Evolutionary conservation across 1,140 invertebrate genomes (phyloP), one percentile per base, ranked within the genome.

Genomic region (Trichonephila clavipes): DNA sequence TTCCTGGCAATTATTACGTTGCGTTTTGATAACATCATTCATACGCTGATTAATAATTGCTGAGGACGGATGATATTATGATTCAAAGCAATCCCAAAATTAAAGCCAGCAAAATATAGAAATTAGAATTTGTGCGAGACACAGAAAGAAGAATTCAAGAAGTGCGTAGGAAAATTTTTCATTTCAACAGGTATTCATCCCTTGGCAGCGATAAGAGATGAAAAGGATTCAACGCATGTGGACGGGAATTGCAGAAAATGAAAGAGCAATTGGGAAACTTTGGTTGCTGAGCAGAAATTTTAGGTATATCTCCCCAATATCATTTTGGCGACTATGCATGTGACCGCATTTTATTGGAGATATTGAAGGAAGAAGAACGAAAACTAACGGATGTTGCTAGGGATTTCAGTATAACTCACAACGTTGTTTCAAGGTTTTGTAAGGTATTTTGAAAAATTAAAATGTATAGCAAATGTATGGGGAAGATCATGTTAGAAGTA

Each of bases 11-110:
- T 28, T 28, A 28, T 28, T 28, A 28, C 28, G 28, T 28, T 28
- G 28, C 28, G 28, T 28, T 28, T 28, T 28, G 28, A 28, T 28
- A 28, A 28, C 28, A 28, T 28, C 28, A 28, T 28, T 28, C 28
- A 28, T 61, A 18, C 59, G 5, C 59, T 61, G 59, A 18, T 61
- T 10, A 61, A 61, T 18, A 61, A 28, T 28, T 28, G 59, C 59
- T 61, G n/a, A 72, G 69, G 21, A 72, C 8, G 69, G 69, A 72
- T 72, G 28, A 72, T 28, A 72, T 21, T 72, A 72, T 72, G 16
- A 72, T 21, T 28, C 69, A 72, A 19, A 72, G n/a, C 69, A 72
- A 72, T 21, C 69, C 16, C 69, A 72, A 72, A 72, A 72, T 72
- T 14, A 72, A 72, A 72, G 69, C 10, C 21, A 72, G 69, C 69